These are phyloP conservation scores for Stenodema calcarata DNA, from an alignment of 2,888 invertebrate genomes.

Conservation along the genomic window DNA sequence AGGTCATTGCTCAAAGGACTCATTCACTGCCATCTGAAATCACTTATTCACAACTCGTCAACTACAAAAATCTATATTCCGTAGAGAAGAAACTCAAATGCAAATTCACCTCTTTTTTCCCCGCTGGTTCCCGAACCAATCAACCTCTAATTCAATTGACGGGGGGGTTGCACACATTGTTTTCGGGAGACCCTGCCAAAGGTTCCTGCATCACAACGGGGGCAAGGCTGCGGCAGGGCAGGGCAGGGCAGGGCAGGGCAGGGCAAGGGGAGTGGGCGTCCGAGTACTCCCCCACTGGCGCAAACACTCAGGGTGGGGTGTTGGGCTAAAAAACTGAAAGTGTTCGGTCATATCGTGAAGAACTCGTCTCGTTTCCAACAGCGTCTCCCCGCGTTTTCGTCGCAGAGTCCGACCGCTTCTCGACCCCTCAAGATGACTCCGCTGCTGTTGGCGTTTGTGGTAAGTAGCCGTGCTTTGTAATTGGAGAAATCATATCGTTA, in stretches of 20 bases:
- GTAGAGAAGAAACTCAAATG: not conserved
- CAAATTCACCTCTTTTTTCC: not conserved
- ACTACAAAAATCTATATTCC: not conserved
- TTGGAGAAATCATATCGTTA: no score
- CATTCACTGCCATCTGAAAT: not conserved
- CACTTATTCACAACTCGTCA: not conserved
- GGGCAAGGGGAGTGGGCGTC: not conserved
- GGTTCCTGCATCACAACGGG: not conserved
- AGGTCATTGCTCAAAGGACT: not conserved
- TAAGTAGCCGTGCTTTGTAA: not conserved
- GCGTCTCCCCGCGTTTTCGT: not conserved
- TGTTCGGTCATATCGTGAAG: constrained; percentile 44
- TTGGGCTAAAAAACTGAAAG: constrained; percentile 44
- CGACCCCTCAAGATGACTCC: constrained; percentile 23
- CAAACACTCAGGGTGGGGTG: not conserved
- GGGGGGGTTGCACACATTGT: not conserved
- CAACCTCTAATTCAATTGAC: not conserved
- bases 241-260: not conserved
- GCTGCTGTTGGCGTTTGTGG: constrained; percentile 2
- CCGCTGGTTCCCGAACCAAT: not conserved
- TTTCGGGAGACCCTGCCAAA: not conserved
- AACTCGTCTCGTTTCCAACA: constrained; percentile 37
- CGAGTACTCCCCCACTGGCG: not conserved
- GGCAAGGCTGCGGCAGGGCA: not conserved
- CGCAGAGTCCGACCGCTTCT: constrained; percentile 13